These are phyloP conservation scores for Scomberomorus guttatus DNA, from an alignment of 2,797 vertebrate genomes.

Conservation along the genomic window DNA sequence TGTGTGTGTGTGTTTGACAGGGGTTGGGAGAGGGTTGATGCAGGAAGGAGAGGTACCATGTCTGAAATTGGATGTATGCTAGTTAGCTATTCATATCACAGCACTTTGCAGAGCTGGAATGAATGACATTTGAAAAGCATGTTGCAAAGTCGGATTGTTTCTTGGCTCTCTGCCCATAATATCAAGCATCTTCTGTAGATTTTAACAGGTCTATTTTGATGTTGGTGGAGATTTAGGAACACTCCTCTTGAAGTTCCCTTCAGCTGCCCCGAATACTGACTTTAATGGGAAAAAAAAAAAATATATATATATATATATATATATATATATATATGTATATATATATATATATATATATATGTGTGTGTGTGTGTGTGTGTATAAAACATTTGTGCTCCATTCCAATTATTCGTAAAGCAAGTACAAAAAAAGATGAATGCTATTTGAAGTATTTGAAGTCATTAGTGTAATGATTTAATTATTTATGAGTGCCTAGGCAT, in stretches of 20 bases:
- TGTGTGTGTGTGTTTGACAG: conserved; percentile 16
- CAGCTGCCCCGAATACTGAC: conserved; percentile 28
- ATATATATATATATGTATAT: conserved; percentile 32
- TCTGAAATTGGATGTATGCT: conserved; percentile 50
- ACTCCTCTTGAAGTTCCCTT: conserved; percentile 40
- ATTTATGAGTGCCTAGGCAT: conserved; percentile 74
- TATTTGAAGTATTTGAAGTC: conserved; percentile 81
- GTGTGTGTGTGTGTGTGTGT: conserved; percentile 31
- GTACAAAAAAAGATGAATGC: conserved; percentile 68
- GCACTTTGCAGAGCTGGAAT: conserved; percentile 46
- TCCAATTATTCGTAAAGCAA: conserved; percentile 68
- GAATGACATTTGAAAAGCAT: conserved; percentile 47
- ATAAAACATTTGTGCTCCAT: conserved; percentile 53
- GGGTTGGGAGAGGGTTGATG: conserved; percentile 5
- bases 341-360: conserved; percentile 27
- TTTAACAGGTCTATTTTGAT: conserved; percentile 59
- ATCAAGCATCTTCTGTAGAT: conserved; percentile 39
- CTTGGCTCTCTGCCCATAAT: conserved; percentile 29
- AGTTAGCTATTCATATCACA: conserved; percentile 58
- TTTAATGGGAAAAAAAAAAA: conserved; percentile 4
- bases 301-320: background rate
- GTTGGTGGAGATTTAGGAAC: conserved; percentile 39
- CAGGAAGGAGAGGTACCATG: conserved; percentile 14
- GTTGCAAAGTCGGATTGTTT: conserved; percentile 47
- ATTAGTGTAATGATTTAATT: conserved; percentile 82